Conservation (phyloP, 2,888 invertebrate genomes). For the Stenchaetothrips biformis region DNA sequence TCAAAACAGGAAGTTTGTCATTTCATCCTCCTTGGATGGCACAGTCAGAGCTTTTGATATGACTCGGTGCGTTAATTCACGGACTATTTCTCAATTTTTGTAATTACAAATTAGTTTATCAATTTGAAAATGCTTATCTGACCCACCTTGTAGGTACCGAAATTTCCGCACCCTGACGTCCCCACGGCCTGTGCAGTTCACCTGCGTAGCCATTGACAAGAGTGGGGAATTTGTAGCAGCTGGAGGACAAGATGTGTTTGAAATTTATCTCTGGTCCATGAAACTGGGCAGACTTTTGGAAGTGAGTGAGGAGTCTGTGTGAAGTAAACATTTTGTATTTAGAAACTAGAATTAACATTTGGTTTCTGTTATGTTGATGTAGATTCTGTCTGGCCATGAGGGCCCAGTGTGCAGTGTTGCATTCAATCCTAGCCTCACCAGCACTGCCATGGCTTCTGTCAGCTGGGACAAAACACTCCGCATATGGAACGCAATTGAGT, state of each 20-base stretch:
- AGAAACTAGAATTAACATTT: background rate
- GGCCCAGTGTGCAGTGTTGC: constrained; percentile 81
- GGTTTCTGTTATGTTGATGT: constrained; percentile 32
- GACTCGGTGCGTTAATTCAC: constrained; percentile 56
- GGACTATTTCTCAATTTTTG: constrained; percentile 16
- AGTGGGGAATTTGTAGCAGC: constrained; percentile 92
- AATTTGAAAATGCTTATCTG: constrained; percentile 19
- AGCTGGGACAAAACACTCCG: constrained; percentile 93
- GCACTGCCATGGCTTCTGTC: constrained; percentile 73
- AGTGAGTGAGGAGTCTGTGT: constrained; percentile 46
- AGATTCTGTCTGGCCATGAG: constrained; percentile 86
- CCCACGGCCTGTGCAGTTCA: constrained; percentile 86
- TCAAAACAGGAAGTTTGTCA: constrained; percentile 83
- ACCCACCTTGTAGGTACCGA: constrained; percentile 67
- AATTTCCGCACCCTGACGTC: constrained; percentile 96
- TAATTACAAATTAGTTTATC: constrained; percentile 25
- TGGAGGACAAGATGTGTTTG: constrained; percentile 90
- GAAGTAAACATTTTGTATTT: background rate
- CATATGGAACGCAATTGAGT: constrained; percentile 88
- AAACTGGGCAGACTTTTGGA: constrained; percentile 88
- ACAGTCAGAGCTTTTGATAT: constrained; percentile 95
- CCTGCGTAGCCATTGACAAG: constrained; percentile 80
- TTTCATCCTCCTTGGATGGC: constrained; percentile 93
- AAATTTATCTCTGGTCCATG: constrained; percentile 93
- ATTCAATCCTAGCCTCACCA: constrained; percentile 69